Evolutionary conservation across 2,888 invertebrate species (phyloP), one percentile per base, ranked within the genome.

Genomic region (Morpho helenor): DNA sequence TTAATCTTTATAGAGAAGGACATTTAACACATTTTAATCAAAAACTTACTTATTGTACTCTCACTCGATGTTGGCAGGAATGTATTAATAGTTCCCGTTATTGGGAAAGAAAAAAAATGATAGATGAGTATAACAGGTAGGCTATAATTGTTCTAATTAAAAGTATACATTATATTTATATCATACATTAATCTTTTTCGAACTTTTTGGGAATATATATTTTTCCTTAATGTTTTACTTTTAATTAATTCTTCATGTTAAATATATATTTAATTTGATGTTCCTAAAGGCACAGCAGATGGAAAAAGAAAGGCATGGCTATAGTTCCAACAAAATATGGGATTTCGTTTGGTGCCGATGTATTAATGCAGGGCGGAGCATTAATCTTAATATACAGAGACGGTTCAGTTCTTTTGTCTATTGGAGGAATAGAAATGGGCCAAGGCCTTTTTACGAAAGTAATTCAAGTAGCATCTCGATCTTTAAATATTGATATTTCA

Each of bases 391-490:
- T 96, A 4, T 96, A 97, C 77, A 92, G 88, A 2, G 95, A 95
- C 74, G 97, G 96, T 8, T 95, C 96, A 0, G 95, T 97, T 5
- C 85, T 97, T 39, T 73, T 97, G 48, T 92, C 94, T 6, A 96
- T 96, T 73, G 96, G 96, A 52, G 97, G 96, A 10, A 93, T 95
- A 52, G 97, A 97, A 91, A 97, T 97, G 96, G 97, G 97, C 0
- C 97, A 97, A 86, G 97, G 97, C 0, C 87, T 97, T 5, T 95
- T 96, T 75, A 97, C 96, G 0, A 97, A 97, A 91, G 96, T 97
- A 94, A 94, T 95, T 60, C 97, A 97, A 92, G 93, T 96, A 0
- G 95, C 95, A 0, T 94, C 95, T 60, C 91, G 91, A 71, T 92
- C 89, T 8, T 77, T 96, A 43, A 93, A 91, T 63, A 91, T 95